phyloP scores from a whole-genome alignment of 2,113 vertebrate species.

The Spizaetus ornatus region DNA sequence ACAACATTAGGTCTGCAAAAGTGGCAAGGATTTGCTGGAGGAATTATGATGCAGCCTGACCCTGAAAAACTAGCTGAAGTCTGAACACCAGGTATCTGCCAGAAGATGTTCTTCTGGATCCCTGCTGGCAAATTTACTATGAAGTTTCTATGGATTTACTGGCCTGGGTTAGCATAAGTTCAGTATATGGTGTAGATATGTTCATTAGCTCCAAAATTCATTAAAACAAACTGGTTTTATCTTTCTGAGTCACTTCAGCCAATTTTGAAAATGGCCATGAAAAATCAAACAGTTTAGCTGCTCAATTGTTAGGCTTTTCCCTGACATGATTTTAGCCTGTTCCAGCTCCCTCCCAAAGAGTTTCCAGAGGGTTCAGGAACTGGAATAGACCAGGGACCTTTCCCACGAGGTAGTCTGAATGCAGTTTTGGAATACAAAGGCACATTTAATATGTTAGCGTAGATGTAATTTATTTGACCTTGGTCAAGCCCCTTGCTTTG shows the following conservation, averaged over 20 bases:
- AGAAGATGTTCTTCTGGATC: neutral
- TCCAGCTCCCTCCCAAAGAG: neutral
- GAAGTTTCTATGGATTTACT: neutral
- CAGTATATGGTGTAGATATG: neutral
- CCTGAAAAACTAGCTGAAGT: neutral
- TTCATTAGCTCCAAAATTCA: neutral
- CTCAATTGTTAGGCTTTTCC: neutral
- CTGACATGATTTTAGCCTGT: neutral
- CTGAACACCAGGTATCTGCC: neutral
- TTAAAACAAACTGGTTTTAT: neutral
- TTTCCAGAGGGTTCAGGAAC: neutral
- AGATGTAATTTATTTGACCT: neutral
- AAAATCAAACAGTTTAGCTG: neutral
- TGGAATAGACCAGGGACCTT: neutral
- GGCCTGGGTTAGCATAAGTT: neutral
- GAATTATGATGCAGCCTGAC: neutral
- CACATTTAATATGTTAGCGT: neutral
- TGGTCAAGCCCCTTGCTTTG: neutral
- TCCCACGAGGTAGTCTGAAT: neutral
- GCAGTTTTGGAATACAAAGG: neutral
- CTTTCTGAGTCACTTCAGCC: neutral
- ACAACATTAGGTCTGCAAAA: neutral
- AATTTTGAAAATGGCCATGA: neutral
- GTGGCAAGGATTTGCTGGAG: neutral
- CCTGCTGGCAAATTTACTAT: neutral